Evolutionary conservation across 2,113 vertebrate genomes (phyloP).

Genomic region (Marcusenius ussheri): DNA sequence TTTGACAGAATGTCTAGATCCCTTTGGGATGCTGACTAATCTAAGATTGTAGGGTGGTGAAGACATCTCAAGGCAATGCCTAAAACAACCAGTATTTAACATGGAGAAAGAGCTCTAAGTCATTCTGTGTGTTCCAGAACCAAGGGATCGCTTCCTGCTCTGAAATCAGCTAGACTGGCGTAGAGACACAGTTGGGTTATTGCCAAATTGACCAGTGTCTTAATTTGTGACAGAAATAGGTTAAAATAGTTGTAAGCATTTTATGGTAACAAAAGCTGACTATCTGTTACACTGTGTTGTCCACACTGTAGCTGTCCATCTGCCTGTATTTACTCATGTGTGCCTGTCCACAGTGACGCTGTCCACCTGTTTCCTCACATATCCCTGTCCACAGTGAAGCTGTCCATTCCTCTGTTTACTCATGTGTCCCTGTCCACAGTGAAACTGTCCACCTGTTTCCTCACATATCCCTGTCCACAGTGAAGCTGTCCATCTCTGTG

Average conservation of each 20-base stretch:
- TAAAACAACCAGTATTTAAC: not conserved
- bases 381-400: not conserved
- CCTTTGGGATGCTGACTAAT: slow-evolving; percentile 39
- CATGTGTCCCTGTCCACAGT: not conserved
- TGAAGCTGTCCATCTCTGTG: too few species aligned
- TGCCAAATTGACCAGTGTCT: not conserved
- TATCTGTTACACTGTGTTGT: not conserved
- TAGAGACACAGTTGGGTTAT: not conserved
- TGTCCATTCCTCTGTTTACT: not conserved
- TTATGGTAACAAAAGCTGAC: not conserved
- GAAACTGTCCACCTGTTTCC: not conserved
- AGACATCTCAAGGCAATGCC: slow-evolving; percentile 14
- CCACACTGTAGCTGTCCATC: not conserved
- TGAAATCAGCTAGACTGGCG: not conserved
- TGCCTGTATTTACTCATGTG: not conserved
- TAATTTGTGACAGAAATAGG: not conserved
- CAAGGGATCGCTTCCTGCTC: not conserved
- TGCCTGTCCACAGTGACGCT: not conserved
- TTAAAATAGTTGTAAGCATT: not conserved
- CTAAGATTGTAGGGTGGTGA: not conserved
- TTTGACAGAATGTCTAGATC: slow-evolving; percentile 24
- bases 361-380: not conserved
- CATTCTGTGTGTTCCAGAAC: not conserved
- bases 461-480: not conserved
- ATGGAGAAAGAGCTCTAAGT: not conserved